These are phyloP conservation scores for Penaeus indicus DNA, from an alignment of 1,140 invertebrate genomes.

Conservation along the genomic window DNA sequence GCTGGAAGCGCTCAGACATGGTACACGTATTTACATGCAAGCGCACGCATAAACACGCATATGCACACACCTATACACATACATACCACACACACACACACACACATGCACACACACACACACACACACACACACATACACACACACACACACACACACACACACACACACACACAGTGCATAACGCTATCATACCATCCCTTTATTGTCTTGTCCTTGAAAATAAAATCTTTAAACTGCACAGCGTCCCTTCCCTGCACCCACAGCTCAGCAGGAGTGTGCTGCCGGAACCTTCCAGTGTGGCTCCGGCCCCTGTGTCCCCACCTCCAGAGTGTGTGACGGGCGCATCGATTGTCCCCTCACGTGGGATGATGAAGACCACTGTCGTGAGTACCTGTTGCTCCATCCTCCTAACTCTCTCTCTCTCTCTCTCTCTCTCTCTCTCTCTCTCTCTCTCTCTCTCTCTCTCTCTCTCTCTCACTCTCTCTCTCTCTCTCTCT, in stretches of 20 bases:
- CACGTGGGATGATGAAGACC: constrained; percentile 48
- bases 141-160: background rate
- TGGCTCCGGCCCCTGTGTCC: constrained; percentile 31
- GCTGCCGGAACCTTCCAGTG: constrained; percentile 5
- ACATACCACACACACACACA: background rate
- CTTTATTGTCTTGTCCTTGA: background rate
- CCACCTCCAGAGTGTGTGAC: constrained; percentile 18
- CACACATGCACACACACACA: background rate
- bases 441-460: background rate
- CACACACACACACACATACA: background rate
- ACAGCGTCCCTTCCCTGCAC: too few species aligned
- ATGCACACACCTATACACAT: background rate
- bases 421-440: background rate
- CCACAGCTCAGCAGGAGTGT: constrained; percentile 10
- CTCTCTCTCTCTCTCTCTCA: background rate
- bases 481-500: background rate
- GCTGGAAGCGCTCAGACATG: too few species aligned
- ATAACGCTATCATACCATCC: background rate
- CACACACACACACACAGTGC: background rate
- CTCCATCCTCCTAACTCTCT: background rate
- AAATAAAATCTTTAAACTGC: background rate
- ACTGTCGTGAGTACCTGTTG: constrained; percentile 37
- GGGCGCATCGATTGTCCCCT: constrained; percentile 29
- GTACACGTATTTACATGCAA: background rate
- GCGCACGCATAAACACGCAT: background rate